Conservation (phyloP, 2,888 invertebrate species). For the Dilophus febrilis region DNA sequence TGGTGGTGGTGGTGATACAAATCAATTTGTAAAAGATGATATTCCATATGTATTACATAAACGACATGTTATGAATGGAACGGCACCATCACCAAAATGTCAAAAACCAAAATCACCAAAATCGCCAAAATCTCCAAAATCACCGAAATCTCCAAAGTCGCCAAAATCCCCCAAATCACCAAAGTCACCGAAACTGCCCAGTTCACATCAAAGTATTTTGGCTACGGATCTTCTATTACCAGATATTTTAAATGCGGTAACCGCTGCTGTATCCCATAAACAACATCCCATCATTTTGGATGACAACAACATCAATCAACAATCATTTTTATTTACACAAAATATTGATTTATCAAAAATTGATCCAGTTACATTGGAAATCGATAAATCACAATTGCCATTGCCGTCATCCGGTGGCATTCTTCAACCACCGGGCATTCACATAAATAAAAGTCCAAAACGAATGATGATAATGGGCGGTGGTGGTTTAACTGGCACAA, state of each 20-base stretch:
- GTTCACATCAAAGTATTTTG: constrained; percentile 1
- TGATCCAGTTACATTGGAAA: constrained; percentile 52
- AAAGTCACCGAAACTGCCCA: constrained; percentile 22
- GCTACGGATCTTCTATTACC: constrained; percentile 31
- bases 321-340: constrained; percentile 53
- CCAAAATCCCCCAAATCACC: constrained; percentile 44
- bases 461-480: too few species aligned
- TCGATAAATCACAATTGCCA: constrained; percentile 37
- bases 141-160: constrained; percentile 45
- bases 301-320: constrained; percentile 32
- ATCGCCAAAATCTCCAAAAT: constrained; percentile 35
- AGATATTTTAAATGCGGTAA: constrained; percentile 33
- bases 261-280: constrained; percentile 14
- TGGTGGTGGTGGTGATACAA: too few species aligned
- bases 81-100: constrained; percentile 39
- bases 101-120: neutral
- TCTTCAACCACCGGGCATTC: constrained; percentile 38
- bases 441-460: constrained; percentile 50
- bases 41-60: constrained; percentile 75
- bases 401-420: constrained; percentile 6
- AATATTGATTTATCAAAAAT: constrained; percentile 58
- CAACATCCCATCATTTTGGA: neutral
- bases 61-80: constrained; percentile 71
- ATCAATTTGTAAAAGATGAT: constrained; percentile 50
- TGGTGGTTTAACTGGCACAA: too few species aligned